A percentile compares a stretch with the other conserved stretches of the same genome.
Evolutionary conservation across 2,113 vertebrate species (phyloP).

Genomic region (Microtus ochrogaster): DNA sequence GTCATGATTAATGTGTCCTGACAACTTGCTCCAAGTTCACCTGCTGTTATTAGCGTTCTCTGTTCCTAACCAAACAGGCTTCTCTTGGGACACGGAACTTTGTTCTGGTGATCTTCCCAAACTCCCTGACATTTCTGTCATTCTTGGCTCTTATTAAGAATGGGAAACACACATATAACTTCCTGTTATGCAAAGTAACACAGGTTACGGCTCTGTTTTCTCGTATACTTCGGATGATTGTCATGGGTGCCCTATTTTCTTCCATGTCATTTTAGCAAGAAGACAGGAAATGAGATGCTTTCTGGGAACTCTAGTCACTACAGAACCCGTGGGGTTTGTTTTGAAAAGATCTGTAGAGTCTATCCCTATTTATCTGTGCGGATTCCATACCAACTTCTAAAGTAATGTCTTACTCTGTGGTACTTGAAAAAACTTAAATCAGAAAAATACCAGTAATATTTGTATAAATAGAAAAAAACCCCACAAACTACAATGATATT

Average conservation of each 20-base stretch:
- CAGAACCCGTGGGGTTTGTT: background rate
- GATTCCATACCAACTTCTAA: background rate
- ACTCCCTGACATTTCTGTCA: background rate
- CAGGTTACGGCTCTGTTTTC: background rate
- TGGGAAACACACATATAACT: background rate
- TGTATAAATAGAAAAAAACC: background rate
- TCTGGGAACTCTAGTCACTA: background rate
- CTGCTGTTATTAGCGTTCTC: background rate
- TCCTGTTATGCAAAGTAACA: background rate
- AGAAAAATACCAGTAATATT: background rate
- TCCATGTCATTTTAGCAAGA: background rate
- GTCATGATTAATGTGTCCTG: background rate
- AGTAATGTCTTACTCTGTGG: background rate
- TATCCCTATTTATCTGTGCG: background rate
- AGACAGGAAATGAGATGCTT: background rate
- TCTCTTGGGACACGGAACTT: background rate
- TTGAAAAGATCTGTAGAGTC: background rate
- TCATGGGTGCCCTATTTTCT: background rate
- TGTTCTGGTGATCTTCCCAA: background rate
- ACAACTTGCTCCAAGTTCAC: background rate
- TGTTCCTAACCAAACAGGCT: background rate
- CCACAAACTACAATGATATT: background rate
- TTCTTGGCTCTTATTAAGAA: background rate
- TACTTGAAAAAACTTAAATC: background rate
- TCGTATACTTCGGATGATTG: background rate